These are phyloP conservation scores for Nemopilema nomurai DNA, from an alignment of 30 jellyfish, hydroid and myxozoan species.

Conservation along the genomic window DNA sequence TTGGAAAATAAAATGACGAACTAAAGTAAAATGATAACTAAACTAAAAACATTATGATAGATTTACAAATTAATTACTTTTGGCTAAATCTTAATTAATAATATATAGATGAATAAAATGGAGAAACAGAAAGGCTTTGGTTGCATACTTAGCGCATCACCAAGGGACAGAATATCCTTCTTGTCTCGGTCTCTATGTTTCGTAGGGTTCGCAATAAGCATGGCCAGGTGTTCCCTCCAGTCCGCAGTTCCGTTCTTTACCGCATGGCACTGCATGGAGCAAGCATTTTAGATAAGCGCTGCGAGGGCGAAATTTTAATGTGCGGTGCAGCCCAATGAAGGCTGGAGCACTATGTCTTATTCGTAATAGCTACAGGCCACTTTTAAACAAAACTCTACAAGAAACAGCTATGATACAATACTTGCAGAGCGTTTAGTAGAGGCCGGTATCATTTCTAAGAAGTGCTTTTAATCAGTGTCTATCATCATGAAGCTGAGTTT, in stretches of 20 bases:
- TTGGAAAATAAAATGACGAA: no score
- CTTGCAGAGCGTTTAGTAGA: no score
- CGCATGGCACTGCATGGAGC: conserved; percentile 36
- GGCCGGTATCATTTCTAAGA: no score
- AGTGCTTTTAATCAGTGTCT: no score
- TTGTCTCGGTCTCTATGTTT: conserved; percentile 47
- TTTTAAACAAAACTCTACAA: no score
- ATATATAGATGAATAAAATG: not conserved
- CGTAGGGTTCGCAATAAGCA: conserved; percentile 75
- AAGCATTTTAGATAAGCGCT: not conserved
- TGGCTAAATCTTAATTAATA: not conserved
- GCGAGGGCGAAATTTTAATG: not conserved
- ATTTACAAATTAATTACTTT: not conserved
- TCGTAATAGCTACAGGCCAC: no score
- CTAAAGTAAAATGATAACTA: no score
- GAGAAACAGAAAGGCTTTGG: not conserved
- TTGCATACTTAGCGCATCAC: conserved; percentile 69
- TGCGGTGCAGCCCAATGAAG: not conserved
- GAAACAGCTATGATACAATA: no score
- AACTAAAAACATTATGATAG: not conserved
- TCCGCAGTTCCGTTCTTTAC: conserved; percentile 51
- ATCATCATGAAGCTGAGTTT: no score
- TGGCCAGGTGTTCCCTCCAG: conserved; percentile 81
- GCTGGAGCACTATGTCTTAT: no score
- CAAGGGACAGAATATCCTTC: conserved; percentile 47